A percentile compares a stretch with the other conserved stretches of the same genome.
Evolutionary conservation across 2,888 invertebrate species (phyloP).

Genomic region (Tiliacea citrago): DNA sequence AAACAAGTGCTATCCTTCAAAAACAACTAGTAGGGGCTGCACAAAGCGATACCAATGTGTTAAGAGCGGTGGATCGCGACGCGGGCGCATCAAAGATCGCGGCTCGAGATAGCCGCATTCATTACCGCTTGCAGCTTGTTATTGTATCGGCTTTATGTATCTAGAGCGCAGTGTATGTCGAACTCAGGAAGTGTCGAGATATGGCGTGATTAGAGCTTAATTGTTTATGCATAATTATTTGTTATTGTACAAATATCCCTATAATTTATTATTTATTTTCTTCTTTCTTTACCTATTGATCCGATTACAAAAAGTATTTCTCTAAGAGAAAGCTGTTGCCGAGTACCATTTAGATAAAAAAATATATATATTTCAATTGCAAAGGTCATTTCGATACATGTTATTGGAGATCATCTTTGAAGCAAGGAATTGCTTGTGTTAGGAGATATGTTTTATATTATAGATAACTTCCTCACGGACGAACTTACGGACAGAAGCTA

Average conservation of each 20-base stretch:
- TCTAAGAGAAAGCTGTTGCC: too few species aligned
- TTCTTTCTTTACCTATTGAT: too few species aligned
- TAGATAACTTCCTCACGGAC: too few species aligned
- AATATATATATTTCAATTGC: too few species aligned
- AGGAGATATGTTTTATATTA: too few species aligned
- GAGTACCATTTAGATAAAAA: too few species aligned
- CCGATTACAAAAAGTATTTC: too few species aligned
- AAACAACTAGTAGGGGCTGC: conserved; percentile 53
- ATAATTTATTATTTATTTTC: too few species aligned
- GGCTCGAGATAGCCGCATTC: conserved; percentile 66
- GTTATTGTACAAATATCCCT: background rate
- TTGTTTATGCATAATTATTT: background rate
- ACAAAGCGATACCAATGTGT: conserved; percentile 54
- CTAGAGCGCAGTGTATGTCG: conserved; percentile 55
- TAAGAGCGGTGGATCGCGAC: conserved; percentile 53
- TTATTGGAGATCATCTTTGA: too few species aligned
- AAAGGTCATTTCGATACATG: too few species aligned
- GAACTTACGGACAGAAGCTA: too few species aligned
- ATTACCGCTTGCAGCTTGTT: conserved; percentile 68
- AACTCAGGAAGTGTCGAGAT: conserved; percentile 16
- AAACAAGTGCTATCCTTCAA: background rate
- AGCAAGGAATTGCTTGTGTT: too few species aligned
- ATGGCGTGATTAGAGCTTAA: conserved; percentile 11
- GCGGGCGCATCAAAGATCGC: conserved; percentile 65
- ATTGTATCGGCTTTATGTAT: conserved; percentile 63